Percentiles rank a stretch among this genome's conserved stretches.
These are phyloP conservation scores for Tinea pellionella DNA, from an alignment of 2,888 invertebrate genomes.

Conservation along the genomic window DNA sequence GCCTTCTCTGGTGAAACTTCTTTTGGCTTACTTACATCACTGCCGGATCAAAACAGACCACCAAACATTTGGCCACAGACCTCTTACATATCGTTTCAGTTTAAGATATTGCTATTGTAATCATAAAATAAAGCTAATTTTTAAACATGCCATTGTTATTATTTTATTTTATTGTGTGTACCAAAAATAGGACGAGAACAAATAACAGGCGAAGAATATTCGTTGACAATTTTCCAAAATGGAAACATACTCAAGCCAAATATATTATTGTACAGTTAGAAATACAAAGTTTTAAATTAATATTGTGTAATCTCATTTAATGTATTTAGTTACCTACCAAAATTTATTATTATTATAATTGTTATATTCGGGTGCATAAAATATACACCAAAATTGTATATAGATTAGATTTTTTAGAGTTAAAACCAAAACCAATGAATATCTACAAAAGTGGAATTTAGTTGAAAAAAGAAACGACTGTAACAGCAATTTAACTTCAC, in stretches of 20 bases:
- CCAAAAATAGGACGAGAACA: background rate
- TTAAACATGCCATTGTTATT: no score
- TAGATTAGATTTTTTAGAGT: background rate
- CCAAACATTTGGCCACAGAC: no score
- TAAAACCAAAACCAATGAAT: background rate
- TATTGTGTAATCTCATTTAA: constrained; percentile 2
- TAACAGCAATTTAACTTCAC: no score
- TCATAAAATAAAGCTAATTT: no score
- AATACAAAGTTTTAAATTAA: background rate
- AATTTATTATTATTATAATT: background rate
- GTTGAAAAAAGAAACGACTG: no score
- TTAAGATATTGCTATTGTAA: no score
- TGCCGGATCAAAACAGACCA: no score
- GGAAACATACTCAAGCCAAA: constrained; percentile 8
- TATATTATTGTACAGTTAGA: constrained; percentile 1
- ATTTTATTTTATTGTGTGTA: no score
- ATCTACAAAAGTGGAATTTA: no score
- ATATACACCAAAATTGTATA: background rate
- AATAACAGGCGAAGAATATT: background rate
- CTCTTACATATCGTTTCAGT: no score
- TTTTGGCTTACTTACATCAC: no score
- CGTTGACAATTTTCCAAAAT: background rate
- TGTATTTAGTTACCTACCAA: constrained; percentile 7
- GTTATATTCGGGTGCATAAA: background rate
- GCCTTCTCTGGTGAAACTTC: no score